A percentile compares a stretch with the other conserved stretches of the same genome.
Evolutionary conservation across 2,888 invertebrate genomes (phyloP).

Genomic region (Notodonta dromedarius): DNA sequence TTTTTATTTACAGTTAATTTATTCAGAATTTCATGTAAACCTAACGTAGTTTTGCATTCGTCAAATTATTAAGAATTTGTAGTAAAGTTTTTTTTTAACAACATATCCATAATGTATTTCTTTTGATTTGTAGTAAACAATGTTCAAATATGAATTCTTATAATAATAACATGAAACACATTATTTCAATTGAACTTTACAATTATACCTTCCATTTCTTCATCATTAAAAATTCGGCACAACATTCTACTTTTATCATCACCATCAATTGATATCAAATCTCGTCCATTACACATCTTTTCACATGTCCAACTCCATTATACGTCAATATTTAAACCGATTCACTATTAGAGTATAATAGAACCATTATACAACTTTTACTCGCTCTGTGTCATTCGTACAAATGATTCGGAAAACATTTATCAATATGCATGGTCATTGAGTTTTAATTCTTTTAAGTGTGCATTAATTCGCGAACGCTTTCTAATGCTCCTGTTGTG

Average conservation of each 20-base stretch:
- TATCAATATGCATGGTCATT: conserved; percentile 40
- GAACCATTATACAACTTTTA: conserved; percentile 2
- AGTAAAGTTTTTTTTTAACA: no score
- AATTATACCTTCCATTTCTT: not conserved
- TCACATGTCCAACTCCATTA: conserved; percentile 4
- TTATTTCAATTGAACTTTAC: no score
- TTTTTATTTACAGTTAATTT: no score
- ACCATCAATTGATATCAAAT: conserved; percentile 6
- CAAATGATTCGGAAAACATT: conserved; percentile 6
- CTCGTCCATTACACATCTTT: conserved; percentile 5
- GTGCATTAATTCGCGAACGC: conserved; percentile 43
- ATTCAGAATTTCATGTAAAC: no score
- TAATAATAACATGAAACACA: no score
- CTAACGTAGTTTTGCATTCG: no score
- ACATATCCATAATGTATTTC: no score
- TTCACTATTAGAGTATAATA: conserved; percentile 4
- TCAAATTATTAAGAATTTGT: no score
- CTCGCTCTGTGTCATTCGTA: conserved; percentile 5
- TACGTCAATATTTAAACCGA: conserved; percentile 5
- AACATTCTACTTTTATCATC: not conserved
- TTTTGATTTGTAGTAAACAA: no score
- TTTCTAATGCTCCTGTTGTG: conserved; percentile 43
- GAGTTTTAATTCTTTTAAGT: conserved; percentile 48
- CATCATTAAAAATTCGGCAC: not conserved
- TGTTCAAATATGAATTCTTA: no score